These are phyloP conservation scores for Clarias platycephalus DNA, from an alignment of 2,797 vertebrate genomes.

Conservation along the genomic window DNA sequence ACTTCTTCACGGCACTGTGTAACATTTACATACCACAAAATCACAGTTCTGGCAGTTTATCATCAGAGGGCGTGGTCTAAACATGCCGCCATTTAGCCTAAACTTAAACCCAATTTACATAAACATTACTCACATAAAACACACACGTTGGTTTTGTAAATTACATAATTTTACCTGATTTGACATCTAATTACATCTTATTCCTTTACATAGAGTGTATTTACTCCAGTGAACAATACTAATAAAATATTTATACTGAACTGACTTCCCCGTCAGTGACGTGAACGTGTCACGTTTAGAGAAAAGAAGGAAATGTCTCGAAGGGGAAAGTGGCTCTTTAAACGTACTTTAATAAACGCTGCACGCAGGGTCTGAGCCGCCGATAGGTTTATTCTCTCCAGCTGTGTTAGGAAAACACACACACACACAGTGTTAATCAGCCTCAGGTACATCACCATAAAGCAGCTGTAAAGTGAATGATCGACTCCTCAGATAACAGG, in stretches of 20 bases:
- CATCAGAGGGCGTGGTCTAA: background rate
- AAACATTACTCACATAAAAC: background rate
- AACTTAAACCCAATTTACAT: background rate
- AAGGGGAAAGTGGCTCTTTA: background rate
- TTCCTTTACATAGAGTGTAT: background rate
- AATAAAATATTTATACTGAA: background rate
- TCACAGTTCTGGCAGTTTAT: background rate
- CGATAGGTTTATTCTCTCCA: conserved; percentile 97
- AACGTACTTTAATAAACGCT: conserved; percentile 94
- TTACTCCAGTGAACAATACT: background rate
- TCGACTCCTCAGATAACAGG: background rate
- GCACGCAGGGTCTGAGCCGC: conserved; percentile 98
- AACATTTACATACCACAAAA: background rate
- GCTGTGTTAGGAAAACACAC: conserved; percentile 70
- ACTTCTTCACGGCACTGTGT: no score
- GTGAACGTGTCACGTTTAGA: background rate
- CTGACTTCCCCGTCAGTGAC: background rate
- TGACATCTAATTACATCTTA: background rate
- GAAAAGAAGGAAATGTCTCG: background rate
- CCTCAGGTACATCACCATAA: background rate
- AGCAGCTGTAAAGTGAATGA: conserved; percentile 4
- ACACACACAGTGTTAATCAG: background rate
- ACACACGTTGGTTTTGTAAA: no score
- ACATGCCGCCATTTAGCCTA: background rate
- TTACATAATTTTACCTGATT: no score